Base-by-base conservation (phyloP, 53 echinoderm and acorn worm species). In the Apostichopus leukothele region DNA sequence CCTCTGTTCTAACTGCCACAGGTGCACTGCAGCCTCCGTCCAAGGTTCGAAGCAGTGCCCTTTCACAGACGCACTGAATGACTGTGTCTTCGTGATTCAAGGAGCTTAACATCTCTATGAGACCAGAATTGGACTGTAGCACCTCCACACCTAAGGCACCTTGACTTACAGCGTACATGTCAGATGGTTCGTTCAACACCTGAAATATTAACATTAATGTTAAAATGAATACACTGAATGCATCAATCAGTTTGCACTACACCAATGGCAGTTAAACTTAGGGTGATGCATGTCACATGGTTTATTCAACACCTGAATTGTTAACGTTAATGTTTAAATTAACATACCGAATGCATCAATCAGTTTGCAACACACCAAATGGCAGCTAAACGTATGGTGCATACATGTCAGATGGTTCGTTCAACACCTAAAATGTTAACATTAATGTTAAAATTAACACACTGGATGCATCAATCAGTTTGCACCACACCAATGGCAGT, bases 21-120 rank as follows among this genome's bases (percentile, higher is more conserved):
- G 98, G 98, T 5, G 98, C 98, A 66, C 98, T 98, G 19, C 98
- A 98, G 1, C 98, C 98, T 0, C 98, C 98, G 67, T 94, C 91
- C 14, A 98, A 93, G 9, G 93, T 92, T 11, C 90, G 61, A 5
- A 98, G 67, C 66, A 98, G 88, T 57, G 90, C 93, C 90, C 98
- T 90, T 91, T 98, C 98, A 53, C 89, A 86, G 18, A 98, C 88
- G 67, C 98, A 98, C 77, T 92, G 89, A 6, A 98, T 68, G 5
- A 98, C 83, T 0, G 98, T 96, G 1, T 89, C 89, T 7, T 89
- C 71, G 87, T 98, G 94, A 55, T 95, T 90, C 7, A 98, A 77
- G 9, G 19, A 27, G 1, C 90, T 89, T 1, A 98, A 79, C 39
- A 90, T 67, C 78, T 90, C 79, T 79, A 95, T 90, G 53, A 93